Evolutionary conservation across 2,113 vertebrate genomes (phyloP).

Genomic region (Furnarius figulus): DNA sequence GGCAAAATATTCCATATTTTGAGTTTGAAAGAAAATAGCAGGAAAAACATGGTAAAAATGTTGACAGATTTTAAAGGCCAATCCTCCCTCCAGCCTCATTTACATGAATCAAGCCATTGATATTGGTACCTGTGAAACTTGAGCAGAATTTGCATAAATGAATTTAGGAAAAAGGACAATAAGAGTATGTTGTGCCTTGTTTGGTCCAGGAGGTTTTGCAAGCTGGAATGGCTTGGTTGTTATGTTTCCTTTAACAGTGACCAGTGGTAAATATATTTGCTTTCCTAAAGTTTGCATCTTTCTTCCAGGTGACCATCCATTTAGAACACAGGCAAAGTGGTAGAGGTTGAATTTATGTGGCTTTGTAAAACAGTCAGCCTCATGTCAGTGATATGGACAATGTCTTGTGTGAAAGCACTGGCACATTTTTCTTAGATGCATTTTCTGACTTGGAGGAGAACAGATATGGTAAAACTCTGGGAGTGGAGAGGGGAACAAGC

Average conservation of each 20-base stretch:
- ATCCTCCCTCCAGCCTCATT: neutral
- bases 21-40: neutral
- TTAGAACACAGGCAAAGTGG: neutral
- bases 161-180: neutral
- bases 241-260: neutral
- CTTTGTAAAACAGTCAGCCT: neutral
- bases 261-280: neutral
- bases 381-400: accelerated
- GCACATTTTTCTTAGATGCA: neutral
- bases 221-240: neutral
- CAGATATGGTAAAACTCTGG: neutral
- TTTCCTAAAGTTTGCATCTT: neutral
- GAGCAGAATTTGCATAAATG: neutral
- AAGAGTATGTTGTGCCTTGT: neutral
- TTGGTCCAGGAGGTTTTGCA: neutral
- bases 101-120: neutral
- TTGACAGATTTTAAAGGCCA: neutral
- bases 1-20: neutral
- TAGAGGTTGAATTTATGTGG: neutral
- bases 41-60: neutral
- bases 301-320: neutral
- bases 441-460: neutral
- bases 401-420: neutral
- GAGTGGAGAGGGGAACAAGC: neutral
- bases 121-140: neutral